phyloP scores from a whole-genome alignment of 2,113 vertebrate species.

The Tenrec ecaudatus region DNA sequence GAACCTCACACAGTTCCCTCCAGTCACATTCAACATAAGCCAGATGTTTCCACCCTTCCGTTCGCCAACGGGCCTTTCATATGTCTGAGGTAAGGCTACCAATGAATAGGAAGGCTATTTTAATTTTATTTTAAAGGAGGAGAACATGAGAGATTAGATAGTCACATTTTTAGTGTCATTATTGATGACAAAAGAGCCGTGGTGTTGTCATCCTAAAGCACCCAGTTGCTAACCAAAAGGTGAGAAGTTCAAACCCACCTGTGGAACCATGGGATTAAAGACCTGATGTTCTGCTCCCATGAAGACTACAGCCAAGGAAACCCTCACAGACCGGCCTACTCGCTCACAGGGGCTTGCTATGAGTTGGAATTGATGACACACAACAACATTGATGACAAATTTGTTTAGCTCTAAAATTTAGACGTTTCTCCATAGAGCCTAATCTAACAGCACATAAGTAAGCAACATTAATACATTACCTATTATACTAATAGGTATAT shows the following conservation, averaged over 20 bases:
- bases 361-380: neutral
- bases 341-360: neutral
- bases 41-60: too few species aligned
- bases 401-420: neutral
- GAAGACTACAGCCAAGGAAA: neutral
- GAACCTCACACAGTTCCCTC: too few species aligned
- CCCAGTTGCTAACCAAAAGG: neutral
- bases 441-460: neutral
- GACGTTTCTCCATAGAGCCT: neutral
- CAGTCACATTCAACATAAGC: too few species aligned
- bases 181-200: too few species aligned
- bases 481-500: neutral
- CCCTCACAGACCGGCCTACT: neutral
- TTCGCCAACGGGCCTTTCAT: too few species aligned
- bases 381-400: neutral
- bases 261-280: neutral
- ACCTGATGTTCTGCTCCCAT: neutral
- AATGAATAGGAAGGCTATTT: too few species aligned
- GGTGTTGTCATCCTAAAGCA: too few species aligned
- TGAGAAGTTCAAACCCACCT: neutral
- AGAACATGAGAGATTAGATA: too few species aligned
- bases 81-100: too few species aligned
- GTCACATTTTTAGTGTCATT: too few species aligned
- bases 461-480: neutral
- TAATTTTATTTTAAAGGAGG: too few species aligned